phyloP scores from a whole-genome alignment of 2,113 vertebrate genomes.

The Bufo bufo region DNA sequence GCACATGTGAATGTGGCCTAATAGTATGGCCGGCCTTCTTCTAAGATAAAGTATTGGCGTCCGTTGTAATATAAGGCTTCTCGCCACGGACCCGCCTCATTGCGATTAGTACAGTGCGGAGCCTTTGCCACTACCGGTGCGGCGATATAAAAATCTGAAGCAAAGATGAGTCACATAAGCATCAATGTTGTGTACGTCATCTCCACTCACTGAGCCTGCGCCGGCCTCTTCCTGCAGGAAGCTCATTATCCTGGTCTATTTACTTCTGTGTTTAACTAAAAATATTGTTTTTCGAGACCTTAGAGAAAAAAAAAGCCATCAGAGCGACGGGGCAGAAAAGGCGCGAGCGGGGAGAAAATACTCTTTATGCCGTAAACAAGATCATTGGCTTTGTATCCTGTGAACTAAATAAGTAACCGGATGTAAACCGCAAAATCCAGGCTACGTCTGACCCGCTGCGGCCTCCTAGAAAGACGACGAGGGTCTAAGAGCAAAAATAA shows the following conservation, averaged over 20 bases:
- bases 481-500: no score
- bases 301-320: slow-evolving; percentile 13
- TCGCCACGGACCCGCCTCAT: not conserved
- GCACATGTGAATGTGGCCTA: no score
- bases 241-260: slow-evolving; percentile 43
- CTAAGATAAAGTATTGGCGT: no score
- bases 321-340: not conserved
- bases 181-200: not conserved
- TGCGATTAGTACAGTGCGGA: not conserved
- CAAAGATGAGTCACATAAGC: not conserved
- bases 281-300: slow-evolving; percentile 4
- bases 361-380: not conserved
- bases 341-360: not conserved
- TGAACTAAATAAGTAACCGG: not conserved
- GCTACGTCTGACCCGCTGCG: not conserved
- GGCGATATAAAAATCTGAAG: not conserved
- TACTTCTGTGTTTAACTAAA: slow-evolving; percentile 2
- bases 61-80: no score
- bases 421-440: not conserved
- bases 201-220: not conserved
- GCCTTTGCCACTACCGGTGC: not conserved
- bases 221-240: slow-evolving; percentile 42
- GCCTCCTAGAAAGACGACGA: no score
- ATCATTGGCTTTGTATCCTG: not conserved
- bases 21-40: no score